Conservation (phyloP, 2,797 vertebrate genomes). For the Geotrypetes seraphini region DNA sequence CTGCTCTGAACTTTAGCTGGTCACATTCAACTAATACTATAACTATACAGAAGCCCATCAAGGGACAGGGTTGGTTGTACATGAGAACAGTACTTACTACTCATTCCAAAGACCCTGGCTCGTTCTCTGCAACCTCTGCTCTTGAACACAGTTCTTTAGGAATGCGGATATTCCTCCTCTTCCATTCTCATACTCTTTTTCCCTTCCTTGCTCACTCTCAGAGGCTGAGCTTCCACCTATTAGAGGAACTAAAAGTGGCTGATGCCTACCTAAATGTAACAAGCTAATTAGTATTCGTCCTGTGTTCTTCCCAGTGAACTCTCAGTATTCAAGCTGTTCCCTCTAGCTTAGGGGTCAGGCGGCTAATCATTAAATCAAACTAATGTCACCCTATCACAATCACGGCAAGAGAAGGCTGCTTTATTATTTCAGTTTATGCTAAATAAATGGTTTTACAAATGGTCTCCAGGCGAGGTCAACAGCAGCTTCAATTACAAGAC, state of each 20-base stretch:
- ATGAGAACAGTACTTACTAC: conserved; percentile 51
- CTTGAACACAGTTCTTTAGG: conserved; percentile 43
- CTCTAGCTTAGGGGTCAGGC: conserved; percentile 75
- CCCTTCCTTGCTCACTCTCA: conserved; percentile 28
- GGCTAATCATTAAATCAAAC: conserved; percentile 92
- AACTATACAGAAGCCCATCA: background rate
- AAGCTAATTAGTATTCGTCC: conserved; percentile 66
- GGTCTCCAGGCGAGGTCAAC: conserved; percentile 76
- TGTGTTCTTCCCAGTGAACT: conserved; percentile 66
- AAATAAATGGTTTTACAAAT: conserved; percentile 85
- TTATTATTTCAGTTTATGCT: conserved; percentile 81
- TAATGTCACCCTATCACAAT: conserved; percentile 75
- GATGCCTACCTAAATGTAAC: conserved; percentile 74
- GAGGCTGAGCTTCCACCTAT: conserved; percentile 58
- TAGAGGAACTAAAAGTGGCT: conserved; percentile 68
- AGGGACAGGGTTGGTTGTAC: background rate
- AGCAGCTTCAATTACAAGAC: conserved; percentile 69
- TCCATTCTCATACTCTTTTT: conserved; percentile 16
- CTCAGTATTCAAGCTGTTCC: conserved; percentile 64
- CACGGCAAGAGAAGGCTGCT: conserved; percentile 59
- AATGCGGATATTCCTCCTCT: conserved; percentile 35
- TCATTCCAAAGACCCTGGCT: conserved; percentile 39
- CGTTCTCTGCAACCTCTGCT: conserved; percentile 29
- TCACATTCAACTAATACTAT: background rate
- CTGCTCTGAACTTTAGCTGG: no score